Conservation (phyloP, 2,113 vertebrate genomes). For the Sander lucioperca region DNA sequence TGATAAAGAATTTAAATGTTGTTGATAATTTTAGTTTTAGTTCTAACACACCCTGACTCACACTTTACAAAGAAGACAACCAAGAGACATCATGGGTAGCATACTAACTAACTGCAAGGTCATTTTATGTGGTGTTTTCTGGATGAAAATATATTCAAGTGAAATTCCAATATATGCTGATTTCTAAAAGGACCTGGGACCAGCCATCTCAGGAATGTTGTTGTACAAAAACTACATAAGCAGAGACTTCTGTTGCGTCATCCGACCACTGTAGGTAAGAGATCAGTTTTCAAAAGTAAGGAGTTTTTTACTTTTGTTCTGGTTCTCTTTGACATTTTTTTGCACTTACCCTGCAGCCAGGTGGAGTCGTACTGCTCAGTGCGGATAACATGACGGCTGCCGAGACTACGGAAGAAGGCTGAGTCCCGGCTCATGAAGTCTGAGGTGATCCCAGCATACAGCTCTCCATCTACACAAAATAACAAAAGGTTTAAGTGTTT, state of each 20-base stretch:
- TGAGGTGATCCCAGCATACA: constrained; percentile 87
- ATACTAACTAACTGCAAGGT: neutral
- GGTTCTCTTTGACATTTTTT: neutral
- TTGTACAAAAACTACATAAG: neutral
- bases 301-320: neutral
- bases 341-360: constrained; percentile 84
- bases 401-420: constrained; percentile 86
- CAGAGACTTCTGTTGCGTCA: neutral
- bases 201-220: neutral
- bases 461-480: constrained; percentile 79
- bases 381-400: constrained; percentile 84
- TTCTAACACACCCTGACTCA: neutral
- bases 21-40: neutral
- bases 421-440: constrained; percentile 88
- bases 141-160: neutral
- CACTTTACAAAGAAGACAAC: neutral
- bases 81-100: neutral
- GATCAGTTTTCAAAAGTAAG: neutral
- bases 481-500: neutral
- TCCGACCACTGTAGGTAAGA: neutral
- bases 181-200: neutral
- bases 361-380: constrained; percentile 87
- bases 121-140: neutral
- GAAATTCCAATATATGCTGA: neutral
- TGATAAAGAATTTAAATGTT: neutral